These are phyloP conservation scores for Caenorhabditis imperialis DNA, from an alignment of 2,888 invertebrate species.

Conservation along the genomic window DNA sequence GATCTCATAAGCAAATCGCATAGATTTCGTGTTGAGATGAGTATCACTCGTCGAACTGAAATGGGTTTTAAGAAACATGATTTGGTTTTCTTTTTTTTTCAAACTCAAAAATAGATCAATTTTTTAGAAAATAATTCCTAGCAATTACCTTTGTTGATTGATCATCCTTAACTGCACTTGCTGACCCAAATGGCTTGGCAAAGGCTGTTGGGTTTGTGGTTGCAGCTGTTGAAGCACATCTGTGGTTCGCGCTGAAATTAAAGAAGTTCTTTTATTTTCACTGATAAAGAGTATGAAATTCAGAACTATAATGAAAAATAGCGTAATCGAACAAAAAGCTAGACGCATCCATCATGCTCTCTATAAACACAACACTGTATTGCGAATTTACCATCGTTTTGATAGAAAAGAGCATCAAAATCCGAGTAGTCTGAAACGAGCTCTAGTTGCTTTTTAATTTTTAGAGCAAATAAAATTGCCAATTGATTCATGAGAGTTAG, in stretches of 20 bases:
- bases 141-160: conserved; percentile 64
- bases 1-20: conserved; percentile 99
- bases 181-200: conserved; percentile 42
- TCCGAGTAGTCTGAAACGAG: conserved; percentile 63
- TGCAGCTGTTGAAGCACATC: conserved; percentile 27
- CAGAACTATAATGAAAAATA: too few relatives aligned
- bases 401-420: conserved; percentile 64
- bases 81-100: too few relatives aligned
- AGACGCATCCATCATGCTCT: too few relatives aligned
- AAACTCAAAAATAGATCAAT: too few relatives aligned
- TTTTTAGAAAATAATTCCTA: too few relatives aligned
- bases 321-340: too few relatives aligned
- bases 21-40: conserved; percentile 68
- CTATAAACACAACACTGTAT: conserved; percentile 5
- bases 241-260: conserved; percentile 60
- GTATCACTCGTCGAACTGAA: conserved; percentile 71
- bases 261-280: too few relatives aligned
- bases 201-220: conserved; percentile 26
- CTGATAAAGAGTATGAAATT: too few relatives aligned
- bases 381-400: conserved; percentile 58
- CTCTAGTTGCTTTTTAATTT: neutral
- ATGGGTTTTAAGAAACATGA: conserved; percentile 15
- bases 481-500: conserved; percentile 79
- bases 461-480: neutral
- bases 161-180: conserved; percentile 67